Evolutionary conservation across 2,888 invertebrate species (phyloP), one percentile per base, ranked within the genome.

Genomic region (Cremastinae sp.): DNA sequence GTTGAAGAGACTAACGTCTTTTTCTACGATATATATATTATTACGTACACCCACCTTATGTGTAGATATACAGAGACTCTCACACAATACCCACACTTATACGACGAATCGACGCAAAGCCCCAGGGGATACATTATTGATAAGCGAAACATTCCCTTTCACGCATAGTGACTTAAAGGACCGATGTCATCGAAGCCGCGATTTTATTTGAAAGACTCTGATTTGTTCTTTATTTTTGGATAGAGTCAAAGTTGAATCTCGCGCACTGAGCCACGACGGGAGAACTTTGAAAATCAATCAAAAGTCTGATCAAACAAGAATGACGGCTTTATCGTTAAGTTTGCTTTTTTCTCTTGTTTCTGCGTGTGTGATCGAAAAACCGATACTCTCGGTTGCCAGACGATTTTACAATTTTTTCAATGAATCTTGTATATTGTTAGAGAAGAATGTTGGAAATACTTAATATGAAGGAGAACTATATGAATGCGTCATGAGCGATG

Each of bases 111-210:
- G 35, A 61, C 61, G 51, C 10, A 43, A 58, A 68, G 49, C 62
- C 59, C 35, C 51, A 56, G 35, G 66, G 76, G 58, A 55, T 39
- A 45, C 28, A 28, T 28, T 71, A 72, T 79, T 65, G 64, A 77
- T 75, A 71, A 65, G 55, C 49, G 37, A 65, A 58, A 83, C 83
- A 83, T 84, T 83, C 83, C 83, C 81, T 78, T 77, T 73, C 78
- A 74, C 70, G 83, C 83, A 74, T 78, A 74, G 83, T 79, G 82
- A 83, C 83, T 84, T 84, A 84, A 82, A 64, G 53, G 59, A 62
- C 56, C 35, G 61, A 72, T 28, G 47, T 10, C 43, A 61, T 39
- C 65, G 61, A 74, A 18, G 43, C 20, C 55, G 20, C 49, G 55
- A 28, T 37, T 55, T 43, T 8, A 10, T 5, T 28, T 5, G 28